Evolutionary conservation across 2,888 invertebrate genomes (phyloP).

Genomic region (Synanthedon formicaeformis): DNA sequence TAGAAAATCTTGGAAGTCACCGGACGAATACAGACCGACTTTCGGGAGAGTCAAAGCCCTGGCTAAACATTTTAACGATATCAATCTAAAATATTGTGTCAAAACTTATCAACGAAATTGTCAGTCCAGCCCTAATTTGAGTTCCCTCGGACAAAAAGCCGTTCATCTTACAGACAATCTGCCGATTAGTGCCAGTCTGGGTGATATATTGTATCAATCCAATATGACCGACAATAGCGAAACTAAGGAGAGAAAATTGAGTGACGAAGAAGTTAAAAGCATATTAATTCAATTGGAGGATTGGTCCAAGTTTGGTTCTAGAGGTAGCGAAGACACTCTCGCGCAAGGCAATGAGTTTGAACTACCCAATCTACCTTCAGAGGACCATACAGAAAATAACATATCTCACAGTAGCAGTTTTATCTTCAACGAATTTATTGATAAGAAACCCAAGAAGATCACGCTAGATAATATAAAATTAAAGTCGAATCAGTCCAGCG

Average conservation of each 20-base stretch:
- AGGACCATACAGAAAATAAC: conserved; percentile 37
- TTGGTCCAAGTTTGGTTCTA: conserved; percentile 62
- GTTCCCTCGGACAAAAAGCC: conserved; percentile 27
- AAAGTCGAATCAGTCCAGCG: conserved; percentile 39
- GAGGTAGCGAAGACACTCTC: conserved; percentile 57
- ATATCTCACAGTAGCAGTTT: conserved; percentile 26
- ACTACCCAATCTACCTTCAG: conserved; percentile 53
- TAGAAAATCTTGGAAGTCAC: conserved; percentile 76
- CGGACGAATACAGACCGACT: conserved; percentile 76
- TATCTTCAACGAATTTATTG: conserved; percentile 63
- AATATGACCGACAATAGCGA: conserved; percentile 43
- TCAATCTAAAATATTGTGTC: conserved; percentile 53
- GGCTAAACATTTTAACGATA: conserved; percentile 75
- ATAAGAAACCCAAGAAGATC: conserved; percentile 60
- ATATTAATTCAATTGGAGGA: conserved; percentile 59
- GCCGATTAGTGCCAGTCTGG: conserved; percentile 50
- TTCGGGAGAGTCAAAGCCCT: conserved; percentile 78
- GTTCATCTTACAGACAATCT: conserved; percentile 27
- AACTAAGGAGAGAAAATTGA: conserved; percentile 40
- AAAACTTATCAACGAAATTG: conserved; percentile 55
- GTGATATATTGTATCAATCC: conserved; percentile 51
- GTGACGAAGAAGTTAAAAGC: conserved; percentile 59
- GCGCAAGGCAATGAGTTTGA: conserved; percentile 62
- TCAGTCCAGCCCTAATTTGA: conserved; percentile 61
- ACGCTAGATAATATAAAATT: conserved; percentile 53